Evolutionary conservation across 1,140 invertebrate species (phyloP).

Genomic region (Stegodyphus mimosarum): DNA sequence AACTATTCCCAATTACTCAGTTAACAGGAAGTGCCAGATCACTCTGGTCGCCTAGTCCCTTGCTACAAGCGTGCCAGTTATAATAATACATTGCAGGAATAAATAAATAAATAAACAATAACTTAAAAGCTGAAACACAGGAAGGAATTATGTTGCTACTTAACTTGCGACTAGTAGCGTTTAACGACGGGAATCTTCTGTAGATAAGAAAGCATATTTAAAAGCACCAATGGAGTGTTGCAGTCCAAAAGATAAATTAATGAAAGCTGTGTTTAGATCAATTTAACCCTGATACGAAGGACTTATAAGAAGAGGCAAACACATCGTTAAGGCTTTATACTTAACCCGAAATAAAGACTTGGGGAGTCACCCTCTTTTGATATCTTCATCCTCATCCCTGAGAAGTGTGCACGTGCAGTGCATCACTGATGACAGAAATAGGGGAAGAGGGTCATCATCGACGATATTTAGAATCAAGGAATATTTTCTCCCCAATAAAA

Average conservation of each 20-base stretch:
- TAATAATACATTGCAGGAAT: neutral
- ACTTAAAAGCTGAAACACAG: neutral
- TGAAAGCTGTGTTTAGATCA: neutral
- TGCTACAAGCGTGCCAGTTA: neutral
- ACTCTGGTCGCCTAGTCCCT: neutral
- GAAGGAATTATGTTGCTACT: slow-evolving; percentile 1
- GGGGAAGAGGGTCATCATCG: no score
- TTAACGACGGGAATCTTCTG: slow-evolving; percentile 5
- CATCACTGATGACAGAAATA: slow-evolving; percentile 3
- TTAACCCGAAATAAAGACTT: slow-evolving; percentile 34
- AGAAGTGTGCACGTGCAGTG: slow-evolving; percentile 7
- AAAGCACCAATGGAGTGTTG: neutral
- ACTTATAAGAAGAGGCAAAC: neutral
- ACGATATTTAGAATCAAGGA: no score
- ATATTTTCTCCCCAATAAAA: no score
- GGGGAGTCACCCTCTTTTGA: slow-evolving; percentile 28
- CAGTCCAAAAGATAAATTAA: neutral
- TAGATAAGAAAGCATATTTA: neutral
- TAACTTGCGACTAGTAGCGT: neutral
- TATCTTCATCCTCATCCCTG: slow-evolving; percentile 26
- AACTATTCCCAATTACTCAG: no score
- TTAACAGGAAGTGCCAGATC: no score
- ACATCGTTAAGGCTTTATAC: neutral
- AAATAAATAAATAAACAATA: no score
- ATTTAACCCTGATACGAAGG: neutral